phyloP scores from a whole-genome alignment of 2,888 invertebrate species.

The Exocentrus adspersus region DNA sequence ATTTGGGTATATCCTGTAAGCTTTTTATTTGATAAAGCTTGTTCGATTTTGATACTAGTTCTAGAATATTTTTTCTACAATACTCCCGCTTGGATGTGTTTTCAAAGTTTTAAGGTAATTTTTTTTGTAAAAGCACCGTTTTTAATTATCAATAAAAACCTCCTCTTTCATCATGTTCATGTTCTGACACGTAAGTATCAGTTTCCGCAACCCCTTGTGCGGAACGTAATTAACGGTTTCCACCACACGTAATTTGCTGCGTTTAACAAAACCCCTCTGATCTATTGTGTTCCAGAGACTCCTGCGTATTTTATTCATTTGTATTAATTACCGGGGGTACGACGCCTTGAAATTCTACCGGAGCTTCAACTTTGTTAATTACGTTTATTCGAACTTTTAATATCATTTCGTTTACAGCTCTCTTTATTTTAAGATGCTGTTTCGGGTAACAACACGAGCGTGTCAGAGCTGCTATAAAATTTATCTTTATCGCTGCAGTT shows the following conservation, averaged over 20 bases:
- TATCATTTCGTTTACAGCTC: no score
- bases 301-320: slow-evolving; percentile 23
- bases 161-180: background rate
- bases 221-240: slow-evolving; percentile 10
- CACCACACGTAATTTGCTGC: slow-evolving; percentile 16
- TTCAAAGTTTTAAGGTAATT: no score
- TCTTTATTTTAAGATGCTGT: no score
- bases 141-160: slow-evolving; percentile 15
- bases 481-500: no score
- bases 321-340: slow-evolving; percentile 18
- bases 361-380: slow-evolving; percentile 14
- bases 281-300: slow-evolving; percentile 9
- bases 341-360: slow-evolving; percentile 9
- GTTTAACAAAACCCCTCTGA: slow-evolving; percentile 18
- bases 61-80: no score
- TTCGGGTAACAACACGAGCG: no score
- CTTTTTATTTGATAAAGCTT: no score
- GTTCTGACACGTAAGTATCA: slow-evolving; percentile 10
- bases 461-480: no score
- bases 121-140: background rate
- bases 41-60: no score
- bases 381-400: slow-evolving; percentile 16
- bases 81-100: no score
- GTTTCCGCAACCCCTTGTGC: slow-evolving; percentile 16
- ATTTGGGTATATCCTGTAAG: no score